phyloP scores from a whole-genome alignment of 2,797 vertebrate species.

The Xenentodon cancila region DNA sequence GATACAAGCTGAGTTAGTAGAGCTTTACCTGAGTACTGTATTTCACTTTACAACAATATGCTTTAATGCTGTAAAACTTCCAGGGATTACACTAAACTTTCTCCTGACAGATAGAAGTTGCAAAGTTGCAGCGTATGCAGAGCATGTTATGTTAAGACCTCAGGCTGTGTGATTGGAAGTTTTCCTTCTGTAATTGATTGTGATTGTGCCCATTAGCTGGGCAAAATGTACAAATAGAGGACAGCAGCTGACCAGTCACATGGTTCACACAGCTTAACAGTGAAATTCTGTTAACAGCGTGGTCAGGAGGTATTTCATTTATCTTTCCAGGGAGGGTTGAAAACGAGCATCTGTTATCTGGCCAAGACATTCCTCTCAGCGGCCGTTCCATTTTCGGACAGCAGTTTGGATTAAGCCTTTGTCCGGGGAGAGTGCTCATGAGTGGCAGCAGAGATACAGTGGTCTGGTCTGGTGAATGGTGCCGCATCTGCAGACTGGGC shows the following conservation, averaged over 20 bases:
- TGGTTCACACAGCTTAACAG: slow-evolving; percentile 62
- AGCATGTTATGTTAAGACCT: slow-evolving; percentile 26
- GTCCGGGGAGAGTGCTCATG: slow-evolving; percentile 44
- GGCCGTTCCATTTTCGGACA: slow-evolving; percentile 55
- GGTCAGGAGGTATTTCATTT: slow-evolving; percentile 64
- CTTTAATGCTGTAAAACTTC: slow-evolving; percentile 15
- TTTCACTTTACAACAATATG: slow-evolving; percentile 15
- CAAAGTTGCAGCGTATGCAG: slow-evolving; percentile 54
- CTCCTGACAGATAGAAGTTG: slow-evolving; percentile 33
- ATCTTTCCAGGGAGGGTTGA: slow-evolving; percentile 36
- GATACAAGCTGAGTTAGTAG: neutral
- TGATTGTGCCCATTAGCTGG: slow-evolving; percentile 55
- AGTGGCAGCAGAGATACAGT: slow-evolving; percentile 52
- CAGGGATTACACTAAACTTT: slow-evolving; percentile 22
- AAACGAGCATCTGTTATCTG: slow-evolving; percentile 64
- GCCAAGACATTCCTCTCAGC: slow-evolving; percentile 66
- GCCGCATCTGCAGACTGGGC: slow-evolving; percentile 48
- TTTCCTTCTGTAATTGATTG: slow-evolving; percentile 52
- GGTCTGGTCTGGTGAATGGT: slow-evolving; percentile 28
- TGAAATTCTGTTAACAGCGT: slow-evolving; percentile 56
- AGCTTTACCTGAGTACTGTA: neutral
- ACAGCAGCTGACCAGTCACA: slow-evolving; percentile 66
- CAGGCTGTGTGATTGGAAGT: slow-evolving; percentile 10
- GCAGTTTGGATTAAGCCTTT: slow-evolving; percentile 69
- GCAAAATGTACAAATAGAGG: slow-evolving; percentile 36